A percentile compares a stretch with the other conserved stretches of the same genome.
Conservation (phyloP, 2,888 invertebrate genomes). For the Ophraella communa region DNA sequence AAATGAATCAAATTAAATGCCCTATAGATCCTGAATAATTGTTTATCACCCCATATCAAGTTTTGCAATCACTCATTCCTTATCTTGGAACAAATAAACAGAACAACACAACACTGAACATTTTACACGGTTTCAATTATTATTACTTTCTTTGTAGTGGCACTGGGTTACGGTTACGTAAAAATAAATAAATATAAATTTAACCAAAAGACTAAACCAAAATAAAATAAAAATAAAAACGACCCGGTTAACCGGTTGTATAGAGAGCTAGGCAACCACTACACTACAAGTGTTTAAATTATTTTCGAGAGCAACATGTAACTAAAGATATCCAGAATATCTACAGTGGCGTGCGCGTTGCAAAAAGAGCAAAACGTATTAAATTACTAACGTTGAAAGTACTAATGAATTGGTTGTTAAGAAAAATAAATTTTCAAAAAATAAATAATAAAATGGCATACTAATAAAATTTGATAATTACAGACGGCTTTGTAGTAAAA, state of each 20-base stretch:
- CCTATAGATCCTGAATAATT: too few species aligned
- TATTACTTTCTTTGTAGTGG: neutral
- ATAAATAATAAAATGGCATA: too few species aligned
- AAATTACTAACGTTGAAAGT: too few species aligned
- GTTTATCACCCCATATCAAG: too few species aligned
- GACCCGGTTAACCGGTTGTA: slow-evolving; percentile 27
- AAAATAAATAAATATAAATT: slow-evolving; percentile 7
- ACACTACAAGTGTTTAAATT: slow-evolving; percentile 29
- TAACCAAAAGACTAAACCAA: slow-evolving; percentile 21
- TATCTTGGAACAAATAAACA: neutral
- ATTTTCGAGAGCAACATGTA: slow-evolving; percentile 34
- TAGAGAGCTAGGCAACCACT: slow-evolving; percentile 33
- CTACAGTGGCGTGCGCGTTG: slow-evolving; percentile 21
- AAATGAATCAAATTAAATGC: too few species aligned
- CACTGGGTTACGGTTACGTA: neutral
- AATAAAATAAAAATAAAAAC: slow-evolving; percentile 29
- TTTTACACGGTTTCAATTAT: neutral
- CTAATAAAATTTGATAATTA: too few species aligned
- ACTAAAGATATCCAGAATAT: slow-evolving; percentile 35
- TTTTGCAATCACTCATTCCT: too few species aligned
- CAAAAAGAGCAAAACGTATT: neutral
- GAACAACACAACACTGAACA: neutral
- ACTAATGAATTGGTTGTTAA: too few species aligned
- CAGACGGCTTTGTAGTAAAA: too few species aligned
- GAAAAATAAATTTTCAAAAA: too few species aligned